Percentiles rank a stretch among this genome's conserved stretches.
These are phyloP conservation scores for Neuroterus valhalla DNA, from an alignment of 1,140 invertebrate species.

Conservation along the genomic window DNA sequence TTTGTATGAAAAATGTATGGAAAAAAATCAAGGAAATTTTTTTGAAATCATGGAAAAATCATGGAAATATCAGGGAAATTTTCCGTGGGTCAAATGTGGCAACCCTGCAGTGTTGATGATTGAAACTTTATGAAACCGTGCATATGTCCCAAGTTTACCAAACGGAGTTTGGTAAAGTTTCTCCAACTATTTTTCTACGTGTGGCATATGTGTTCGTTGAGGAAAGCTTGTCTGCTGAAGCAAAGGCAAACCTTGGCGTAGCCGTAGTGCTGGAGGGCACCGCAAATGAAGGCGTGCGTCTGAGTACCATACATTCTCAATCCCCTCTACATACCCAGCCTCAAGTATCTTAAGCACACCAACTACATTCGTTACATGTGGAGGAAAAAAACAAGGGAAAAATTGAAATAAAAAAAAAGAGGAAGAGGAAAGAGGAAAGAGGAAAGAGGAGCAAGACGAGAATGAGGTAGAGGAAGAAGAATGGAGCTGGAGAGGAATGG, in stretches of 20 bases:
- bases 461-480: not conserved
- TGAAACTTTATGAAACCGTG: not conserved
- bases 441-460: not conserved
- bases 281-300: not conserved
- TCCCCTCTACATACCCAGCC: not conserved
- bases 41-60: too few species aligned
- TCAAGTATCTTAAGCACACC: not conserved
- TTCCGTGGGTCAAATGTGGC: too few species aligned
- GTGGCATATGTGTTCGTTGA: not conserved
- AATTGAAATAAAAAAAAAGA: constrained; percentile 15
- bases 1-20: too few species aligned
- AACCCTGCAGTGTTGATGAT: not conserved
- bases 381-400: constrained; percentile 8
- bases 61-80: too few species aligned
- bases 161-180: too few species aligned
- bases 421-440: not conserved
- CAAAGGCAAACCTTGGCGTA: not conserved
- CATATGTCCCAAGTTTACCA: too few species aligned
- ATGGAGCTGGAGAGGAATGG: constrained; percentile 3
- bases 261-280: not conserved
- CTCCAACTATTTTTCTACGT: not conserved
- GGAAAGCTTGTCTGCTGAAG: not conserved
- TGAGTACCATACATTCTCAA: constrained; percentile 5
- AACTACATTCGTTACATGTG: not conserved
- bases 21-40: too few species aligned